A percentile compares a stretch with the other conserved stretches of the same genome.
Conservation (phyloP, 2,888 invertebrate species). For the Galeopsomyia nigrocyanea region DNA sequence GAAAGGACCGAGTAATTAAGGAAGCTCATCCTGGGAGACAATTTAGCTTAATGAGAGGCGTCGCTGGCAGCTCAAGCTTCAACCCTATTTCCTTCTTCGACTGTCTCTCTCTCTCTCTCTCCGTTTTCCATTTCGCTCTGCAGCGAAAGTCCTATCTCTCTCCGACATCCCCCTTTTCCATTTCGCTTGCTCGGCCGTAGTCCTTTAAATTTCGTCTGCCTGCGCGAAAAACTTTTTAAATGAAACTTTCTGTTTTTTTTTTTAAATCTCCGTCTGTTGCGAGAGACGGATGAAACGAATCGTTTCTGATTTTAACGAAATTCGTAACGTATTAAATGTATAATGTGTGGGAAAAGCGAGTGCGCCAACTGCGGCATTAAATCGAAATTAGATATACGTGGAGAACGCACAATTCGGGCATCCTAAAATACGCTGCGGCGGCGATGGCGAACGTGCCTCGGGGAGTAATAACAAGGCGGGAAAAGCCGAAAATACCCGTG, state of each 20-base stretch:
- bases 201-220: constrained; percentile 41
- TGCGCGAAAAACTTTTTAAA: constrained; percentile 45
- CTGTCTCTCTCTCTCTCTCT: constrained; percentile 37
- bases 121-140: constrained; percentile 5
- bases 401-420: background rate
- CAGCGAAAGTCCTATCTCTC: constrained; percentile 23
- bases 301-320: no score
- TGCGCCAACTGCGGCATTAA: no score
- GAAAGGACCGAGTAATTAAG: constrained; percentile 65
- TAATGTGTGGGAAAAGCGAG: no score
- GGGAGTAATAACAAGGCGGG: constrained; percentile 4
- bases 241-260: constrained; percentile 38
- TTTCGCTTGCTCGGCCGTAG: background rate
- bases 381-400: constrained; percentile 1
- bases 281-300: background rate
- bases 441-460: constrained; percentile 1
- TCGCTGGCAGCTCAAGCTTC: constrained; percentile 41
- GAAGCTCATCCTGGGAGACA: constrained; percentile 67
- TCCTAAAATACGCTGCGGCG: constrained; percentile 5
- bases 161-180: constrained; percentile 23
- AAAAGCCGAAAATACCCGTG: constrained; percentile 23
- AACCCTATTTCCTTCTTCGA: constrained; percentile 50
- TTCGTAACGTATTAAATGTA: no score
- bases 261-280: constrained; percentile 7
- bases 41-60: constrained; percentile 67